Conservation (phyloP, 1,140 invertebrate genomes). For the Tribolium madens region DNA sequence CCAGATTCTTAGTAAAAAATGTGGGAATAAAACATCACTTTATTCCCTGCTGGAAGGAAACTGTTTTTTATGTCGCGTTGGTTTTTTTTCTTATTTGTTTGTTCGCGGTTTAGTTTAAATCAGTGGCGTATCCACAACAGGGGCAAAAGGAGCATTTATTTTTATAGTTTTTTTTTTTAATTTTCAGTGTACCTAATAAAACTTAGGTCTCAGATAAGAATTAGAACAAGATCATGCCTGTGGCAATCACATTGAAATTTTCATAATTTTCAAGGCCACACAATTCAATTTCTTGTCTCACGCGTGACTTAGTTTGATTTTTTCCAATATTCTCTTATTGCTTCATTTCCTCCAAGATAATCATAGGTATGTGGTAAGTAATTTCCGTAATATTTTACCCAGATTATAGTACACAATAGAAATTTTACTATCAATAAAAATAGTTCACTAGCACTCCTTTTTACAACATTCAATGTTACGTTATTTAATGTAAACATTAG, state of each 20-base stretch:
- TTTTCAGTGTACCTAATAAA: no score
- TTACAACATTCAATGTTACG: neutral
- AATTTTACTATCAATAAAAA: neutral
- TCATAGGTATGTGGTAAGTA: neutral
- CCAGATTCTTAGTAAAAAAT: no score
- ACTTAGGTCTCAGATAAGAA: no score
- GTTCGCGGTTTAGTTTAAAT: no score
- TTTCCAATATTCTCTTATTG: neutral
- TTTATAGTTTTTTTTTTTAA: no score
- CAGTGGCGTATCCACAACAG: no score
- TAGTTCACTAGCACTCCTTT: neutral
- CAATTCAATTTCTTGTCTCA: neutral
- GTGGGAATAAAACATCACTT: no score
- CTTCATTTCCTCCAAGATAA: neutral
- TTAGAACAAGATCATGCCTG: neutral
- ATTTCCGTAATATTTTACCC: neutral
- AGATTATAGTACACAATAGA: neutral
- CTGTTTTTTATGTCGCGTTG: no score
- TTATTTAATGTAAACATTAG: neutral
- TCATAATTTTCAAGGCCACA: neutral
- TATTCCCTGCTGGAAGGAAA: no score
- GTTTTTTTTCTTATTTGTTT: no score
- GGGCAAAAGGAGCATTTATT: no score
- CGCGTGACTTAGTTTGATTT: neutral
- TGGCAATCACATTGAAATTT: neutral